Evolutionary conservation across 2,888 invertebrate genomes (phyloP), one percentile per base, ranked within the genome.

Genomic region (Tetanocera ferruginea): DNA sequence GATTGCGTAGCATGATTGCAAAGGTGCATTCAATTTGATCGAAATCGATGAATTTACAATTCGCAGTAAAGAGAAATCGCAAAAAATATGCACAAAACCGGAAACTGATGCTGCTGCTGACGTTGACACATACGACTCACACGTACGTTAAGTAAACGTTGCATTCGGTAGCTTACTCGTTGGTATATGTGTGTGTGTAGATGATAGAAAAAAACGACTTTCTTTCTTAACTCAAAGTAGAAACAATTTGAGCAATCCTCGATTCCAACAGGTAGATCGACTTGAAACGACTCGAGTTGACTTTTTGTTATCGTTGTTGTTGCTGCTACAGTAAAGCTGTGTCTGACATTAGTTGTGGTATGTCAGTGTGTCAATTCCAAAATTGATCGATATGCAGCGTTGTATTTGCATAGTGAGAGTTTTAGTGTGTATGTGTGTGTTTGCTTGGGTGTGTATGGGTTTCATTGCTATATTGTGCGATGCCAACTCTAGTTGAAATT

Each of bases 1-100:
- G 2, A 14, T 31, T n/a, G 23, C 37, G 37, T 19, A n/a, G n/a
- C 34, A 71, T 17, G 55, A 55, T 34, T 14, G 55, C n/a, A 17
- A 34, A 14, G 25, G 14, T 55, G n/a, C 34, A 23, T 74, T 74
- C 43, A 49, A 49, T 73, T 49, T 74, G 51, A 74, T 74, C 64
- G 74, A 74, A 74, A 74, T 74, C 74, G 66, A 74, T 74, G 74
- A 49, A 64, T 74, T 64, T 64, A 17, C 64, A 66, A 43, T 31
- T 34, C 17, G 25, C 25, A 60, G 34, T 14, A 8, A 11, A 31
- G 51, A 43, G 52, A 51, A 74, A 34, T 74, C 51, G 51, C 25
- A 66, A 57, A 25, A 37, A 72, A 25, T 37, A 19, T n/a, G 37
- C 34, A 34, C 34, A 34, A 71, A 72, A 57, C 43, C 43, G 37